Evolutionary conservation across 1,140 invertebrate species (phyloP).

Genomic region (Prorops nasuta): DNA sequence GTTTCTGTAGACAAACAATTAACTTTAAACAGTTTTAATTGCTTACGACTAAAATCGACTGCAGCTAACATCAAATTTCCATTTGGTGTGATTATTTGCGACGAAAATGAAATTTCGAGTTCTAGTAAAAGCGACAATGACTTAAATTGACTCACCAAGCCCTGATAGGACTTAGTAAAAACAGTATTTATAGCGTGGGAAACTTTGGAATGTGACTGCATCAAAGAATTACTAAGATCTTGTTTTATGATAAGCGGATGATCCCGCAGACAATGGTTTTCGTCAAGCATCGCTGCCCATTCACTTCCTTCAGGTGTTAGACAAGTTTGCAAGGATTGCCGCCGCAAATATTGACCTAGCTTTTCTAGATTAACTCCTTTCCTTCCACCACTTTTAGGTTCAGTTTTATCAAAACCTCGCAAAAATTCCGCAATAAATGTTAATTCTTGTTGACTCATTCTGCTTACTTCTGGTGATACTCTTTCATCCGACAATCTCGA

Average conservation of each 20-base stretch:
- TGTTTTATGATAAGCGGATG: slow-evolving; percentile 73
- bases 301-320: slow-evolving; percentile 50
- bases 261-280: slow-evolving; percentile 70
- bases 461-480: slow-evolving; percentile 76
- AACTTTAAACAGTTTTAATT: slow-evolving; percentile 40
- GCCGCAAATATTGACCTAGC: slow-evolving; percentile 84
- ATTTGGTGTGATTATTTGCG: slow-evolving; percentile 40
- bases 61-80: slow-evolving; percentile 42
- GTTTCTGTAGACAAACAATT: slow-evolving; percentile 17
- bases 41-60: slow-evolving; percentile 32
- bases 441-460: slow-evolving; percentile 85
- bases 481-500: slow-evolving; percentile 80
- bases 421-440: slow-evolving; percentile 88
- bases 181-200: slow-evolving; percentile 67
- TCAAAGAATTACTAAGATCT: slow-evolving; percentile 73
- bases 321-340: slow-evolving; percentile 52
- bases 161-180: slow-evolving; percentile 69
- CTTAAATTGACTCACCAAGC: slow-evolving; percentile 64
- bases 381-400: slow-evolving; percentile 53
- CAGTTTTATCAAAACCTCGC: slow-evolving; percentile 75
- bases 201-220: slow-evolving; percentile 78
- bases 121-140: slow-evolving; percentile 34
- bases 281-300: slow-evolving; percentile 76
- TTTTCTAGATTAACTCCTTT: slow-evolving; percentile 81
- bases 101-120: slow-evolving; percentile 21